Conservation (phyloP, 2,888 invertebrate genomes). For the Bombylius major region DNA sequence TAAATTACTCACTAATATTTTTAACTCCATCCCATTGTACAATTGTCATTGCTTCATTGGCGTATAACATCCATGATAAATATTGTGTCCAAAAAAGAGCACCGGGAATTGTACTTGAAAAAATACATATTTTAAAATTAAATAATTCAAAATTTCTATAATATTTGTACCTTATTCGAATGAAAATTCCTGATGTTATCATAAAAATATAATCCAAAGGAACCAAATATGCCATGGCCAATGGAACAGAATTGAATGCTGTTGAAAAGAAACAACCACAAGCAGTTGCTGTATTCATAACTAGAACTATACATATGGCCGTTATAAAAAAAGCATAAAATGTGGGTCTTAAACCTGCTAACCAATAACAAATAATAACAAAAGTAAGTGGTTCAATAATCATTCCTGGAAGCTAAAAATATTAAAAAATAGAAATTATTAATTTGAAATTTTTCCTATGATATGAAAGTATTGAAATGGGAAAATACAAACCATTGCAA, state of each 20-base stretch:
- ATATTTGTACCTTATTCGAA: conserved; percentile 56
- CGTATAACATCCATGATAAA: conserved; percentile 76
- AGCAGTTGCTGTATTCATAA: conserved; percentile 76
- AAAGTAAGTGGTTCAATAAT: conserved; percentile 73
- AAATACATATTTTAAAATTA: neutral
- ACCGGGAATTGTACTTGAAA: conserved; percentile 51
- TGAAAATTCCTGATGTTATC: conserved; percentile 76
- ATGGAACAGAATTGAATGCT: conserved; percentile 64
- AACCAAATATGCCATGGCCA: conserved; percentile 71
- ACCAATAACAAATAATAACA: conserved; percentile 71
- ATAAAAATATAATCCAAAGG: conserved; percentile 77
- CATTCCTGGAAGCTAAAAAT: conserved; percentile 64
- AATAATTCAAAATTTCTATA: neutral
- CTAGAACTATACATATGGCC: conserved; percentile 54
- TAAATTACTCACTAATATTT: conserved; percentile 28
- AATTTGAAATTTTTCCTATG: conserved; percentile 15
- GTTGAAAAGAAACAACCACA: conserved; percentile 83
- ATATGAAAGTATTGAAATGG: neutral
- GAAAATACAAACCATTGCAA: conserved; percentile 52
- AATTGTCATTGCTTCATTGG: conserved; percentile 71
- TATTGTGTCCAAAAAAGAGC: conserved; percentile 66
- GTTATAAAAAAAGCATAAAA: conserved; percentile 58
- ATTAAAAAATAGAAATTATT: neutral
- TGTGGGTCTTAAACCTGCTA: conserved; percentile 62
- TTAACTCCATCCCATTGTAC: conserved; percentile 66